Evolutionary conservation across 2,113 vertebrate genomes (phyloP).

Genomic region (Alouatta palliata): DNA sequence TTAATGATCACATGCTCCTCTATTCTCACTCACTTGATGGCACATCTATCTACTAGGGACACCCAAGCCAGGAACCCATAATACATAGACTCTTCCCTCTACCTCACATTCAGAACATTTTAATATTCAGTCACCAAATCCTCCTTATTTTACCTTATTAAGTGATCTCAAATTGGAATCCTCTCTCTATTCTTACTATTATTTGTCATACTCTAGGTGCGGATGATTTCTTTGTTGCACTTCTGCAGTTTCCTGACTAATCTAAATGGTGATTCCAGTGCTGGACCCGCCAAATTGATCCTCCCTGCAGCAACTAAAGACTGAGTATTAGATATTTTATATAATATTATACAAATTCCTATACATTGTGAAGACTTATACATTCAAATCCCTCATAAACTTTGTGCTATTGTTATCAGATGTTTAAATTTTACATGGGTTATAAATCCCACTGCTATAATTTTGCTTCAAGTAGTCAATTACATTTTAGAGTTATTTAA

Average conservation of each 20-base stretch:
- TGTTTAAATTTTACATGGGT: neutral
- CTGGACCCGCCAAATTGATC: neutral
- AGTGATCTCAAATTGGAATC: neutral
- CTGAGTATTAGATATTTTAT: neutral
- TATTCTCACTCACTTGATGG: neutral
- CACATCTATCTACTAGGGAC: neutral
- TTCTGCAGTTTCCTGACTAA: neutral
- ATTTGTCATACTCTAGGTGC: neutral
- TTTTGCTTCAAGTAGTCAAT: neutral
- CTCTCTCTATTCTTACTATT: neutral
- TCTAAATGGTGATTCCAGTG: neutral
- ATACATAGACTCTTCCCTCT: neutral
- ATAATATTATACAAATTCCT: neutral
- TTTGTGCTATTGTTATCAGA: neutral
- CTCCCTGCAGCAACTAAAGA: neutral
- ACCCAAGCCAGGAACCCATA: neutral
- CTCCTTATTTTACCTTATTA: neutral
- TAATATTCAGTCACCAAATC: neutral
- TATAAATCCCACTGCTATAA: neutral
- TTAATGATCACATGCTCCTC: neutral
- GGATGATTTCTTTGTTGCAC: neutral
- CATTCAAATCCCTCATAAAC: neutral
- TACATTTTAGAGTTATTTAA: neutral
- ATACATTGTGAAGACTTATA: neutral
- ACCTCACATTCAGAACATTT: neutral